These are phyloP conservation scores for cat (Felis catus) DNA, from an alignment of 2,113 vertebrate species.

Conservation along the genomic window F.catus_Fca126_mat1.0 CM031412.1:231963001-231963500, in stretches of 20 bases:
- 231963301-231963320: background rate
- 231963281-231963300: background rate
- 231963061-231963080: background rate
- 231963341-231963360: background rate
- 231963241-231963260: background rate
- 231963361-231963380: background rate
- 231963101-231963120: background rate
- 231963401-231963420: accelerated
- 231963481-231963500: accelerated
- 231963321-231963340: background rate
- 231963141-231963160: background rate
- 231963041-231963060: background rate
- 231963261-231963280: background rate
- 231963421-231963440: background rate
- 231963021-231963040: background rate
- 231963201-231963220: background rate
- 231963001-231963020: accelerated
- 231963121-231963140: background rate
- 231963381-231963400: background rate
- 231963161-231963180: background rate
- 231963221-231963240: background rate
- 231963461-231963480: accelerated
- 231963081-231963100: background rate
- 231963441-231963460: accelerated
- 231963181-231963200: background rate